Evolutionary conservation across 2,888 invertebrate species (phyloP).

Genomic region (Argynnis bischoffii): DNA sequence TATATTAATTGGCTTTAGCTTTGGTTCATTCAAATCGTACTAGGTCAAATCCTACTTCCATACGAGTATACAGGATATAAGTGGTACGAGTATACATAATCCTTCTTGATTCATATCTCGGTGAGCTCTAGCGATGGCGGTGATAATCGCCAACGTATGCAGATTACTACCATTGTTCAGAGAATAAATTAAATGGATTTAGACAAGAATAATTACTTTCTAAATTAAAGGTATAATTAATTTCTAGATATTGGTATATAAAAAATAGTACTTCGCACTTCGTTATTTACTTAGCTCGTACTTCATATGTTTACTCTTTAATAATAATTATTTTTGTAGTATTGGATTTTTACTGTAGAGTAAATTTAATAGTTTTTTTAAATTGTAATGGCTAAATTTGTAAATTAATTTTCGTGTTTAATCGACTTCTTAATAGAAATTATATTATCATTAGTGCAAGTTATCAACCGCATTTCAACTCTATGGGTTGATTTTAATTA

Average conservation of each 20-base stretch:
- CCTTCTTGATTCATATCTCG: constrained; percentile 50
- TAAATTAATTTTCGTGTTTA: no score
- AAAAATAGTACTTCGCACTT: no score
- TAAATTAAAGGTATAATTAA: not conserved
- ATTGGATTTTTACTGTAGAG: no score
- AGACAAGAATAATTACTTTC: not conserved
- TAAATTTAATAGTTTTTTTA: no score
- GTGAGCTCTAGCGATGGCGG: constrained; percentile 43
- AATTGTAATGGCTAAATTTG: no score
- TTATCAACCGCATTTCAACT: no score
- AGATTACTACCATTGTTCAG: constrained; percentile 53
- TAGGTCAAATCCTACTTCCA: constrained; percentile 28
- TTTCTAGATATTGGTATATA: not conserved
- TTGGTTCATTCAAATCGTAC: constrained; percentile 3
- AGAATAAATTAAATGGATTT: constrained; percentile 41
- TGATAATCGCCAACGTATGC: constrained; percentile 63
- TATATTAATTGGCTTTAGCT: constrained; percentile 11
- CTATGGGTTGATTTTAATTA: no score
- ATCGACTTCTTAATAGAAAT: no score
- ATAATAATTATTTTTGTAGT: no score
- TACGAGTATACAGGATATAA: constrained; percentile 42
- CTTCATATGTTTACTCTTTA: no score
- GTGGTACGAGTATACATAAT: constrained; percentile 50
- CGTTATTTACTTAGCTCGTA: no score
- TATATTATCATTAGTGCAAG: no score